These are phyloP conservation scores for Sciaenops ocellatus DNA, from an alignment of 2,797 vertebrate genomes.

Conservation along the genomic window DNA sequence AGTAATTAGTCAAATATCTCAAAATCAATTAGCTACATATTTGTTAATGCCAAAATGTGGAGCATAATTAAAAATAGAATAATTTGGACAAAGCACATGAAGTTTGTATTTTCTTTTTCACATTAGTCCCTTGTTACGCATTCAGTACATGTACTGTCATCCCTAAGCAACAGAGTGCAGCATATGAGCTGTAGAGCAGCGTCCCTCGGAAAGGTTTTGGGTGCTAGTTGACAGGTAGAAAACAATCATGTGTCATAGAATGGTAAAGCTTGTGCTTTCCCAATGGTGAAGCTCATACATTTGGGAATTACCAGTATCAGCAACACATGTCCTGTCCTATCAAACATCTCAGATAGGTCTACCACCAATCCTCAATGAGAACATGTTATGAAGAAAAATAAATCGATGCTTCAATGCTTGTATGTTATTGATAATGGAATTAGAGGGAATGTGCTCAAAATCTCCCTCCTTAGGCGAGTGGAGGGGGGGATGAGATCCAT, in stretches of 20 bases:
- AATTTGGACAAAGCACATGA: conserved; percentile 49
- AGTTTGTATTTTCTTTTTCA: conserved; percentile 31
- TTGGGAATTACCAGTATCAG: background rate
- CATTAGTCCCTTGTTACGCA: conserved; percentile 20
- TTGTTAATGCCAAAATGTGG: conserved; percentile 58
- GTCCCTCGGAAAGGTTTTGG: conserved; percentile 16
- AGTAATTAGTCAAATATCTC: conserved; percentile 65
- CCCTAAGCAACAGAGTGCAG: conserved; percentile 35
- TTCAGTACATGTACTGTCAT: conserved; percentile 18
- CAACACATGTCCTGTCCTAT: background rate
- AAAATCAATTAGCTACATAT: conserved; percentile 65
- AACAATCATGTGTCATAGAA: no score
- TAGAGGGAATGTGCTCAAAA: conserved; percentile 50
- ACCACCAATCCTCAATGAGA: conserved; percentile 3
- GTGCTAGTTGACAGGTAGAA: background rate
- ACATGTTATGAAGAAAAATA: background rate
- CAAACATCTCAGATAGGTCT: conserved; percentile 13
- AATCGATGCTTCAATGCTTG: conserved; percentile 17
- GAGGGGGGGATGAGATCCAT: conserved; percentile 38
- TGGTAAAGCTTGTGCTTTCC: background rate
- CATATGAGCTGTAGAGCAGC: conserved; percentile 1
- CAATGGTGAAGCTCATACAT: background rate
- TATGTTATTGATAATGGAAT: conserved; percentile 57
- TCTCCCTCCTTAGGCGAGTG: conserved; percentile 45
- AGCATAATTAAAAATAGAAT: conserved; percentile 55